phyloP scores from a whole-genome alignment of 2,113 vertebrate species.

The Apteryx mantelli region DNA sequence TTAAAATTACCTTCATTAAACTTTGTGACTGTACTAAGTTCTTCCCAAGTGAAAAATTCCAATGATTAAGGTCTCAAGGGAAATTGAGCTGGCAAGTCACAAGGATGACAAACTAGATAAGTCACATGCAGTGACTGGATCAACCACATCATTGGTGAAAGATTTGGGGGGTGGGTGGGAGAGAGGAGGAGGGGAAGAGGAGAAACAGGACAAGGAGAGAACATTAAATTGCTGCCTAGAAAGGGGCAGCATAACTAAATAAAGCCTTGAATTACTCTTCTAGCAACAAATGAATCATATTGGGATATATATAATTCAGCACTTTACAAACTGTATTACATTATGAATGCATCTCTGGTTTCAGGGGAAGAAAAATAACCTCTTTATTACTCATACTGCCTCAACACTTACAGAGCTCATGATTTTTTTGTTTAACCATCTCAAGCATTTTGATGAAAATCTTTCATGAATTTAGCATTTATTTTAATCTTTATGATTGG shows the following conservation, averaged over 20 bases:
- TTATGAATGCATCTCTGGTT: neutral
- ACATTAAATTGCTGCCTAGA: neutral
- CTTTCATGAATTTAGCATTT: neutral
- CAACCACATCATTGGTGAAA: neutral
- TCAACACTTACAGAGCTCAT: neutral
- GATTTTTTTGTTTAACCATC: neutral
- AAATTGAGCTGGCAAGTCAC: neutral
- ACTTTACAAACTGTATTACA: neutral
- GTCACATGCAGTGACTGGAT: neutral
- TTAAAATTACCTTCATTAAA: neutral
- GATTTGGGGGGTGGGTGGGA: rapidly evolving
- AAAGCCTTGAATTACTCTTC: neutral
- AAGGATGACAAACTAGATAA: neutral
- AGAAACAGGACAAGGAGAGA: neutral
- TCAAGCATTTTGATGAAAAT: neutral
- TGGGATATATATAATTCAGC: neutral
- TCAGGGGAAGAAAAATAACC: neutral
- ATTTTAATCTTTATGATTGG: neutral
- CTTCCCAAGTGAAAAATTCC: neutral
- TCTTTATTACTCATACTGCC: neutral
- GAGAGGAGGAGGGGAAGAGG: neutral
- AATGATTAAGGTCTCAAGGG: neutral
- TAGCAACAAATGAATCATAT: neutral
- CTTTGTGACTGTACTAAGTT: neutral
- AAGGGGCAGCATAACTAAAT: neutral